phyloP scores from a whole-genome alignment of 2,888 invertebrate genomes.

The Drosophila rellima region DNA sequence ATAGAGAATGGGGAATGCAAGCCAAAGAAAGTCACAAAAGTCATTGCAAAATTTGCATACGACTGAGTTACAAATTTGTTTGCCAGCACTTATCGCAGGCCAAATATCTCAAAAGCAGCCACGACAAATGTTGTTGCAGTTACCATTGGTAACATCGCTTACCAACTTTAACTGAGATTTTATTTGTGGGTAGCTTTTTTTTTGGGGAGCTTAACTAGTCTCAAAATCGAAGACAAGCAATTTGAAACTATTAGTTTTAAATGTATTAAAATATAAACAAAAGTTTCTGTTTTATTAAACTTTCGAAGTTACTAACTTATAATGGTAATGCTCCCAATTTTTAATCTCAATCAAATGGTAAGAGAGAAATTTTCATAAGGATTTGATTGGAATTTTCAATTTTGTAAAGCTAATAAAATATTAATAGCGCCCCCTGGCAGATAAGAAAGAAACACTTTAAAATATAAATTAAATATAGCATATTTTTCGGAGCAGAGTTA shows the following conservation, averaged over 20 bases:
- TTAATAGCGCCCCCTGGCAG: conserved; percentile 20
- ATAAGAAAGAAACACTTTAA: not conserved
- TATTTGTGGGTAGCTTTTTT: conserved; percentile 24
- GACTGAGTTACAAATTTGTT: conserved; percentile 46
- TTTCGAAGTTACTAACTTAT: not conserved
- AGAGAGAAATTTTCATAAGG: not conserved
- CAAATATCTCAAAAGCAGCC: conserved; percentile 44
- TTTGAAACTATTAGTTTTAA: not conserved
- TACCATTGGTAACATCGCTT: conserved; percentile 15
- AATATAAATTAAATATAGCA: conserved; percentile 4
- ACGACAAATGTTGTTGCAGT: conserved; percentile 52
- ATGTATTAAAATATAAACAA: not conserved
- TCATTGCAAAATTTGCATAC: conserved; percentile 59
- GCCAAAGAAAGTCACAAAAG: conserved; percentile 44
- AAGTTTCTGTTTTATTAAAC: not conserved
- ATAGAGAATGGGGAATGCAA: conserved; percentile 12
- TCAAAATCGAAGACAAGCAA: not conserved
- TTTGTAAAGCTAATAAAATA: not conserved
- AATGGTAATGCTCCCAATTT: not conserved
- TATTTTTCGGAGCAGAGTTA: not conserved
- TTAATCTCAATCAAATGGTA: not conserved
- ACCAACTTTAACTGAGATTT: conserved; percentile 16
- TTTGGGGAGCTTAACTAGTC: conserved; percentile 35
- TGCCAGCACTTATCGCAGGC: conserved; percentile 36
- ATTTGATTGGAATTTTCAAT: not conserved